A percentile compares a stretch with the other conserved stretches of the same genome.
phyloP scores from a whole-genome alignment of 2,113 vertebrate species.

The Helogale parvula region DNA sequence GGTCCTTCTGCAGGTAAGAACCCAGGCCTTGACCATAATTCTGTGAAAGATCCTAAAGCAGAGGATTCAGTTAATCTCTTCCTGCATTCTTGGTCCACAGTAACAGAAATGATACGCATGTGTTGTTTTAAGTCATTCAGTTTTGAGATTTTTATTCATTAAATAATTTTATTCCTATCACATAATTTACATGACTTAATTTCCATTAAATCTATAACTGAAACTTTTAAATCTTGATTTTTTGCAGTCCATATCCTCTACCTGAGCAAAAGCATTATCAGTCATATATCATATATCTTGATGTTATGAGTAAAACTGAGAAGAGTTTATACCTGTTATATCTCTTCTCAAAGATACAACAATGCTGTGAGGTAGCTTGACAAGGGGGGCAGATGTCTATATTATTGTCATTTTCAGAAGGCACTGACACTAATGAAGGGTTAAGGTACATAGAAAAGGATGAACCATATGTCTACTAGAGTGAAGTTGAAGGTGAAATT shows the following conservation, averaged over 20 bases:
- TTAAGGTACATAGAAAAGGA: not conserved
- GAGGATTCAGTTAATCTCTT: not conserved
- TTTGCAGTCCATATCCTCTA: not conserved
- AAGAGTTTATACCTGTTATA: not conserved
- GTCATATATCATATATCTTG: not conserved
- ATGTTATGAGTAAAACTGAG: not conserved
- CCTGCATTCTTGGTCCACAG: not conserved
- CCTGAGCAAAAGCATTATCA: not conserved
- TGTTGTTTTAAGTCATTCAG: not conserved
- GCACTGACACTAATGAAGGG: not conserved
- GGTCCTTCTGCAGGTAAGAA: not conserved
- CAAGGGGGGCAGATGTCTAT: not conserved
- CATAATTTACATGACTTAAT: not conserved
- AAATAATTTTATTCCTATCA: slow-evolving; percentile 2
- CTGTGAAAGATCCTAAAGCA: not conserved
- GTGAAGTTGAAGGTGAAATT: not conserved
- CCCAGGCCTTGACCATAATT: not conserved
- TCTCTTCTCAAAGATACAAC: not conserved
- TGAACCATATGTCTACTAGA: not conserved
- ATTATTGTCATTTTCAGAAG: not conserved
- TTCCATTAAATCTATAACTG: not conserved
- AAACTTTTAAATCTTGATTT: not conserved
- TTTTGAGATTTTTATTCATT: not conserved
- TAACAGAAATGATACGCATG: not conserved
- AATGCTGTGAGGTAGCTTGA: not conserved